Evolutionary conservation across 2,888 invertebrate species (phyloP).

Genomic region (Andricus quercusramuli): DNA sequence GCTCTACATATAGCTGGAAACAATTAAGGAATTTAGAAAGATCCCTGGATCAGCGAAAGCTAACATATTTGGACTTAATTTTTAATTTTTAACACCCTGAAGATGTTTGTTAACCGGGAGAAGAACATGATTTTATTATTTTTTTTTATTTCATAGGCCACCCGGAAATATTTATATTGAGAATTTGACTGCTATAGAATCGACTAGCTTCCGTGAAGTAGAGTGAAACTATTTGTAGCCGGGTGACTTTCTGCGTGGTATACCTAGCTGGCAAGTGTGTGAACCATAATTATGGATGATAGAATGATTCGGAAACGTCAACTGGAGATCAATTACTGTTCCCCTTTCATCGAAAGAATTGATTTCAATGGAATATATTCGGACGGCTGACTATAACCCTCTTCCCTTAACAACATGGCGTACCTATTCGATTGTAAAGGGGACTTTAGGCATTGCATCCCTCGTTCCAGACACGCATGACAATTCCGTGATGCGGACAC

Average conservation of each 20-base stretch:
- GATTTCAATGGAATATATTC: slow-evolving; percentile 23
- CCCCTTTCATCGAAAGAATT: slow-evolving; percentile 15
- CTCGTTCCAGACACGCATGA: slow-evolving; percentile 35
- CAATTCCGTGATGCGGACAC: slow-evolving; percentile 31
- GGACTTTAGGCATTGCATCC: slow-evolving; percentile 20
- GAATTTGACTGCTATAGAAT: too few species aligned
- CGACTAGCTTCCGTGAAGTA: too few species aligned
- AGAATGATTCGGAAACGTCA: slow-evolving; percentile 17
- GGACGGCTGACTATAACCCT: background rate
- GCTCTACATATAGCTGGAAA: too few species aligned
- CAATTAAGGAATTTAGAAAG: too few species aligned
- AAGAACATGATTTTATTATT: too few species aligned
- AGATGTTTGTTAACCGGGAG: too few species aligned
- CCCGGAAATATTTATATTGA: too few species aligned
- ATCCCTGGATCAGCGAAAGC: too few species aligned
- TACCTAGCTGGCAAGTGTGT: background rate
- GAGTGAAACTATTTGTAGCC: background rate
- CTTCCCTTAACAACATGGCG: slow-evolving; percentile 21
- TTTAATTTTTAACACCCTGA: too few species aligned
- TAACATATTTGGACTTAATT: too few species aligned
- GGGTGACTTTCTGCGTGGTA: background rate
- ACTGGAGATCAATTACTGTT: slow-evolving; percentile 40
- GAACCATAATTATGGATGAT: background rate
- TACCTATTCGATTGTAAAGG: slow-evolving; percentile 31
- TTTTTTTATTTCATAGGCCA: too few species aligned